Base-by-base conservation (phyloP, 30 jellyfish, hydroid and myxozoan species). In the Cassiopea andromeda region DNA sequence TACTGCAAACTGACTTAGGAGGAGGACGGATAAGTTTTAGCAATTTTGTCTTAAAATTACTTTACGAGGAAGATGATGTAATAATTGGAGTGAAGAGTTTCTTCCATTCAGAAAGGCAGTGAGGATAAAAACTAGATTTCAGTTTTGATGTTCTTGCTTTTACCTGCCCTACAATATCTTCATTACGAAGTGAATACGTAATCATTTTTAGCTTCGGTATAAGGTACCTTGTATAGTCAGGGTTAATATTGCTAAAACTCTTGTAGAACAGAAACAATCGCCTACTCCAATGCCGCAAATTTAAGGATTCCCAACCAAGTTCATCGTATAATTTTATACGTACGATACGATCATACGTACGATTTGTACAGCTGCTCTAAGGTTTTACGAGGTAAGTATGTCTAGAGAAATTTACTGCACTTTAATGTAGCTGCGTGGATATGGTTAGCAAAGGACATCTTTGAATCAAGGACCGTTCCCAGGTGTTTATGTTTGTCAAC, bases 41-140 rank as follows among this genome's bases (percentile, higher is more conserved):
- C 15, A 43, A 68, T 68, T 68, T 68, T 17, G 17, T 68, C 77
- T 68, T 68, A 68, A 68, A 68, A 68, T 17, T 68, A 68, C 47
- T 68, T 17, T 6, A 18, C 7, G 77, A 68, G 47, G 77, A 43
- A 4, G 77, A 68, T 17, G 77, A 68, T 17, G 45, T 68, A 10
- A 54, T 54, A 54, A 6, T 54, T 54, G 64, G 12, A 54, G 7
- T 10, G 38, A 10, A 13, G 15, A 68, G 77, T 68, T 68, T 68
- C 17, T 68, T 68, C 77, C 77, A 68, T 17, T 68, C 77, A 5
- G 77, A 68, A 17, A 43, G 47, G 47, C 77, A 68, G 77, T 68
- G 77, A 17, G 77, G 77, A 14, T 43, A 68, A 43, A 68, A 68
- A 14, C 77, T 18, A 17, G 47, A 68, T 43, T 68, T 68, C 45